These are phyloP conservation scores for Trichacis sp. DNA, from an alignment of 2,888 invertebrate species.

Conservation along the genomic window DNA sequence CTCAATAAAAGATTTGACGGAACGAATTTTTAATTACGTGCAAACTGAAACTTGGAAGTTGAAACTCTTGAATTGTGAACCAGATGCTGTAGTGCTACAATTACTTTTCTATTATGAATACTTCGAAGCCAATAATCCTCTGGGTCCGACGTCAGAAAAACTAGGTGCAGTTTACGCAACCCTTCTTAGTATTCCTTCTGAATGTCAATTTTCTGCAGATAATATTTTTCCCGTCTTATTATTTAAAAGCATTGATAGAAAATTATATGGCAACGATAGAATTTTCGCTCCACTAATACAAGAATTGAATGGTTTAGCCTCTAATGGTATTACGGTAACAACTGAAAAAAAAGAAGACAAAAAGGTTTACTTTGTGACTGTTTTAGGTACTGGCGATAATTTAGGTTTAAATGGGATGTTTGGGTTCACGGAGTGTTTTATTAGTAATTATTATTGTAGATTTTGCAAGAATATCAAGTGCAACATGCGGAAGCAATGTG, in stretches of 20 bases:
- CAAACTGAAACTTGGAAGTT: conserved; percentile 17
- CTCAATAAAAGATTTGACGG: conserved; percentile 2
- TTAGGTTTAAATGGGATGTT: no score
- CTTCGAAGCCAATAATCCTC: conserved; percentile 43
- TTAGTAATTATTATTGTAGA: no score
- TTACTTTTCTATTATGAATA: conserved; percentile 45
- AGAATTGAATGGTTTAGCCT: conserved; percentile 41
- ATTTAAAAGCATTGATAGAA: conserved; percentile 41
- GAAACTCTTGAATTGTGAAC: conserved; percentile 7
- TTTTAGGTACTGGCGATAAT: no score
- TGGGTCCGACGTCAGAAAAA: conserved; percentile 47
- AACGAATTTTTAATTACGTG: conserved; percentile 12
- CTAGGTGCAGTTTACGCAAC: conserved; percentile 45
- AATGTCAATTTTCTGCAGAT: conserved; percentile 37
- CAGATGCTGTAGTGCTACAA: conserved; percentile 30
- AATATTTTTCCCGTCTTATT: conserved; percentile 45
- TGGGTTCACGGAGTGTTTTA: no score
- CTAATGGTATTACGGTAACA: conserved; percentile 25
- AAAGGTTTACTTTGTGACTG: no score
- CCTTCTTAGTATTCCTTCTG: conserved; percentile 39
- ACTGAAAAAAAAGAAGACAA: no score
- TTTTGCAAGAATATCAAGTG: no score
- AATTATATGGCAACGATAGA: conserved; percentile 37
- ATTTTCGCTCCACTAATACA: conserved; percentile 43
- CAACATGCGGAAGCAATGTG: no score